Evolutionary conservation across 92 coral and sea anemone genomes (phyloP), one percentile per base, ranked within the genome.

Genomic region (Phenganax marumi): DNA sequence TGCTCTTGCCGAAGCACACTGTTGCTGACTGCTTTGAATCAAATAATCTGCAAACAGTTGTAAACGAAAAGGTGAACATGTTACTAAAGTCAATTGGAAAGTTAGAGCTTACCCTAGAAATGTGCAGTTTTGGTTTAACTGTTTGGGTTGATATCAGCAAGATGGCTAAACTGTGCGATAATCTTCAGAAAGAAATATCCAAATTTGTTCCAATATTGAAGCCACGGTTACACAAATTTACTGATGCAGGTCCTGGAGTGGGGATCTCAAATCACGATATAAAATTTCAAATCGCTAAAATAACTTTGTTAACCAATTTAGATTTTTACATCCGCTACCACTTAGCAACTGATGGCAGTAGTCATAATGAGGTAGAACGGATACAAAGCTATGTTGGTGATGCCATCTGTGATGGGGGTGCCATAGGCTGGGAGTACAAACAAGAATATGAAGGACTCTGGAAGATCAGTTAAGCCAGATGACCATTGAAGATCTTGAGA

Each of bases 401-500:
- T 65, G 78, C 86, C 26, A 77, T 84, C 22, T 77, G 87, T 47
- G 87, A 84, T 19, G 87, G 87, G 19, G 84, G 84, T 12, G 71
- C 84, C 17, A 10, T 84, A 12, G 71, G 77, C 52, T 84, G 87
- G 87, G 87, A 77, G 52, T 84, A 68, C 76, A 65, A 22, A 53
- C 54, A 64, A 63, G 66, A 49, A 18, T 84, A 75, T 33, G 83
- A 84, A 64, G 87, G 78, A 12, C 78, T 77, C 3, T 19, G 13
- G 70, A 84, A 13, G 87, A 77, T 12, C 70, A 76, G 79, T 55
- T 68, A 52, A 52, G 16, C 12, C 13, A 21, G 49, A 77, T 84
- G 78, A 14, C 87, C 13, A 8, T 77, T 8, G 87, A 68, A 10
- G 78, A 84, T 9, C 63, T 77, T 18, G 87, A 85, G 49, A 56